Base-by-base conservation (phyloP, 1,140 invertebrate genomes). In the Pomacea maculata region DNA sequence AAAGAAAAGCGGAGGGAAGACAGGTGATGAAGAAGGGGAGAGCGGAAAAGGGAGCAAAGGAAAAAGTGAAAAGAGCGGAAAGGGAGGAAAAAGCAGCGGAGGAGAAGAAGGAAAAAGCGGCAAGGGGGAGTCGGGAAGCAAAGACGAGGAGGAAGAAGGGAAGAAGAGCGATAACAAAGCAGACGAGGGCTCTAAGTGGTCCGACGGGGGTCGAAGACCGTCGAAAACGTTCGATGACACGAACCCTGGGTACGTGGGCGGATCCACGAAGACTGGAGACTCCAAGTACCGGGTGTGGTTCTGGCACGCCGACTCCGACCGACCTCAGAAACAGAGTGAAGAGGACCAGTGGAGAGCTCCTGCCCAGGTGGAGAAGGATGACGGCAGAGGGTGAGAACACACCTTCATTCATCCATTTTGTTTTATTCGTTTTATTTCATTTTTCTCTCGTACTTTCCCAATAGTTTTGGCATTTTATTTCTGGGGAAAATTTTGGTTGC, bases 231-330 rank as follows among this genome's bases (percentile, higher is more conserved):
- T 75, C 72, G 72, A 79, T 57, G 81, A 82, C 73, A 25, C 52
- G 34, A 75, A 75, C 64, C 70, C 76, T 29, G 75, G 64, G 14
- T 72, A 78, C 63, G 11, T 8, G 34, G 54, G 34, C 19, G 63
- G 45, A 14, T 17, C 21, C 12, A 9, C 34, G 17, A 79, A 72
- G 25, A 25, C 29, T 55, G 17, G 63, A 54, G 80, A 78, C 61
- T 77, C 72, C 12, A 74, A 72, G 25, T 82, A 68, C 61, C 61
- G 75, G 19, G 68, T 79, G 55, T 82, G 81, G 81, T 82, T 64
- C 55, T 82, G 81, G 81, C 81, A 82, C 34, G 81, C 81, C 3
- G 77, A 82, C 25, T 82, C 81, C 5, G 81, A 82, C 77, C 70
- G 81, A 3, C 81, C 81, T 1, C n/a, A 71, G 25, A 68, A 29